Conservation (phyloP, 2,797 vertebrate genomes). For the Platyrinchus mystaceus region DNA sequence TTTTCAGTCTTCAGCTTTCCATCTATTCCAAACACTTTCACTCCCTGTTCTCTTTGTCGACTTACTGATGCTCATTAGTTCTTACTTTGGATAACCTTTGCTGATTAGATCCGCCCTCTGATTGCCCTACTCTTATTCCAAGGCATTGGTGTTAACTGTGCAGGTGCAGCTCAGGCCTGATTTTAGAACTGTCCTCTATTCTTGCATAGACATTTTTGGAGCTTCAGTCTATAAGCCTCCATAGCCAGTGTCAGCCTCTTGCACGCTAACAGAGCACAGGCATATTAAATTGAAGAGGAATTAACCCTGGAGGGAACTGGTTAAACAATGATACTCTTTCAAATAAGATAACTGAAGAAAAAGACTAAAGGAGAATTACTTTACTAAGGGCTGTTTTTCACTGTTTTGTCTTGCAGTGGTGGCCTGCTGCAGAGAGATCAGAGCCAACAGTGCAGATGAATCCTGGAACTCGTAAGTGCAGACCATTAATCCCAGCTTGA, state of each 20-base stretch:
- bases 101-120: not conserved
- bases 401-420: not conserved
- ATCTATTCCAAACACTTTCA: not conserved
- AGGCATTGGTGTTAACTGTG: not conserved
- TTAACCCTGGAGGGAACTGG: not conserved
- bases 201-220: not conserved
- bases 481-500: slow-evolving; percentile 44
- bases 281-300: not conserved
- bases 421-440: not conserved
- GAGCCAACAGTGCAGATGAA: not conserved
- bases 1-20: not conserved
- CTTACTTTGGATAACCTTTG: not conserved
- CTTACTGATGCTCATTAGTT: not conserved
- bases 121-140: not conserved
- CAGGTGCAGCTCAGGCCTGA: not conserved
- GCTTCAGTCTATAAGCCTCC: not conserved
- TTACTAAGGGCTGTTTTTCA: not conserved
- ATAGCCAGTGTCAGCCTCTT: not conserved
- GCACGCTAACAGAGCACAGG: not conserved
- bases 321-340: slow-evolving; percentile 27
- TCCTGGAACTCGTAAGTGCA: not conserved
- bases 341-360: slow-evolving; percentile 18
- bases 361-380: not conserved
- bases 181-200: not conserved
- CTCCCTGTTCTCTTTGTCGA: not conserved